A percentile compares a stretch with the other conserved stretches of the same genome.
phyloP scores from a whole-genome alignment of 2,797 vertebrate species.

The Typhlichthys eigenmanni region DNA sequence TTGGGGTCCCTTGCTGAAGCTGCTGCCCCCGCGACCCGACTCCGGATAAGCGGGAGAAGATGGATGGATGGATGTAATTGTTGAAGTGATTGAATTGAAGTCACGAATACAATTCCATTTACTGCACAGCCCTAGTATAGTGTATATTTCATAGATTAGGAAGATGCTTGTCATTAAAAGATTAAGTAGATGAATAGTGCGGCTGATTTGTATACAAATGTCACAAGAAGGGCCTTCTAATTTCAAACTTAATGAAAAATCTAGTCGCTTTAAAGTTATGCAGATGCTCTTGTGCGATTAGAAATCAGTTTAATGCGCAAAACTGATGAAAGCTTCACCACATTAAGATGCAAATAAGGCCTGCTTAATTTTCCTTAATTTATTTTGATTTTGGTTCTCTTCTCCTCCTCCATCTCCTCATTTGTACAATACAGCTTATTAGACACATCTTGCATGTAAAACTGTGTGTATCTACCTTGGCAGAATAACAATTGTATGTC shows the following conservation, averaged over 20 bases:
- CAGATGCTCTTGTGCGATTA: constrained; percentile 38
- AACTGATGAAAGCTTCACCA: constrained; percentile 18
- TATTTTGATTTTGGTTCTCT: constrained; percentile 43
- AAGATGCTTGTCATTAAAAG: constrained; percentile 22
- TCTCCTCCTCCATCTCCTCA: constrained; percentile 16
- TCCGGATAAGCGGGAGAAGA: too few species aligned
- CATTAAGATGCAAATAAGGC: constrained; percentile 12
- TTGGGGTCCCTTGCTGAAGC: too few species aligned
- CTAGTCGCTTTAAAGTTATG: constrained; percentile 18
- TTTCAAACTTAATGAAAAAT: constrained; percentile 42
- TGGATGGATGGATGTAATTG: too few species aligned
- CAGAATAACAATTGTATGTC: constrained; percentile 36
- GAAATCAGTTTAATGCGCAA: constrained; percentile 4
- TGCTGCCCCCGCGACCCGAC: too few species aligned
- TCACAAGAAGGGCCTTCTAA: constrained; percentile 31
- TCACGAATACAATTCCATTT: too few species aligned
- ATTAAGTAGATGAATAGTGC: constrained; percentile 10
- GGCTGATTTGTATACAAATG: constrained; percentile 25
- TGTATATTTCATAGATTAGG: constrained; percentile 5
- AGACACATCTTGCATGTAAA: constrained; percentile 34
- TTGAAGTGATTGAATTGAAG: too few species aligned
- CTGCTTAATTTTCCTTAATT: constrained; percentile 7
- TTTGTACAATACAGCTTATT: constrained; percentile 49
- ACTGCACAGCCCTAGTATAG: constrained; percentile 6
- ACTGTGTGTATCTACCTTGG: constrained; percentile 24